A percentile compares a stretch with the other conserved stretches of the same genome.
Evolutionary conservation across 1,140 invertebrate species (phyloP).

Genomic region (Caerostris darwini): DNA sequence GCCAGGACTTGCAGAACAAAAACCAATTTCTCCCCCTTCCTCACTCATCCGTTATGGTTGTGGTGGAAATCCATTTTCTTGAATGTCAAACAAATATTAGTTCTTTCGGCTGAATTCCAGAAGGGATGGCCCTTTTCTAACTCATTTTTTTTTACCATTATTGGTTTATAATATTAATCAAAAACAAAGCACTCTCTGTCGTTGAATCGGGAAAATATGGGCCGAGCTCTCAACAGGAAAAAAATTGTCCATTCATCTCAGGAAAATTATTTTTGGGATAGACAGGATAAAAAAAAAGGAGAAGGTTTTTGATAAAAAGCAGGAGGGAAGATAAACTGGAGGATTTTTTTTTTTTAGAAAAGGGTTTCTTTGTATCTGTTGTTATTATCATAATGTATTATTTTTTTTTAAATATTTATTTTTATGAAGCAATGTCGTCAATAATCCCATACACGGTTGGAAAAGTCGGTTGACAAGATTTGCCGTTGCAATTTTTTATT

Average conservation of each 20-base stretch:
- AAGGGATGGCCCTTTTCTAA: not conserved
- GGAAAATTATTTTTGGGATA: not conserved
- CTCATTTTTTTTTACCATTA: not conserved
- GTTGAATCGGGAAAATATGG: not conserved
- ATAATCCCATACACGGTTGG: not conserved
- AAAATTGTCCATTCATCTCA: not conserved
- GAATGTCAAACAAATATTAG: slow-evolving; percentile 35
- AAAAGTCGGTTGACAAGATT: not conserved
- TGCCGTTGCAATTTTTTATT: too few species aligned
- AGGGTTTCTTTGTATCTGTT: not conserved
- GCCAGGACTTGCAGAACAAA: not conserved
- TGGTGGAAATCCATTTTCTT: slow-evolving; percentile 2
- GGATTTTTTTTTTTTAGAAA: not conserved
- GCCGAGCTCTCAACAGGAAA: not conserved
- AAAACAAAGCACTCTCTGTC: slow-evolving; percentile 11
- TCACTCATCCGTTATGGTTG: not conserved
- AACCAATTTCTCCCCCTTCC: not conserved
- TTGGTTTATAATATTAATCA: slow-evolving; percentile 45
- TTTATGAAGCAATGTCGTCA: not conserved
- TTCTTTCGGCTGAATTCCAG: not conserved
- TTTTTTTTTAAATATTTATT: not conserved
- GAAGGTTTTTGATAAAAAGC: not conserved
- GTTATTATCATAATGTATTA: not conserved
- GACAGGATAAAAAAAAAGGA: not conserved
- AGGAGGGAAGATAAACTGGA: not conserved